Evolutionary conservation across 1,140 invertebrate species (phyloP).

Genomic region (Conopomorpha cramerella): DNA sequence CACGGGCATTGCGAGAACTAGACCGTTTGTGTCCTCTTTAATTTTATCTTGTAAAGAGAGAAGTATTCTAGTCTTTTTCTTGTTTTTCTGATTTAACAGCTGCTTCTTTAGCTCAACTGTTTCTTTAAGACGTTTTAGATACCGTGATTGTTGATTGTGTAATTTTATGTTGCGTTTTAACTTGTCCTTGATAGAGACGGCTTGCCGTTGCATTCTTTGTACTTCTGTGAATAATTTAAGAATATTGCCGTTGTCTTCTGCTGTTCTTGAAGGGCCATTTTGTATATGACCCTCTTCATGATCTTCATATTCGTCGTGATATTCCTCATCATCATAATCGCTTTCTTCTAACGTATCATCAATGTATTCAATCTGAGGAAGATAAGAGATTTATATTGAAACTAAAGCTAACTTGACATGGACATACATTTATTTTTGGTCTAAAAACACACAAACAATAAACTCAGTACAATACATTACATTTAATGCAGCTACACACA

Average conservation of each 20-base stretch:
- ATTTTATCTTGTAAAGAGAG: constrained; percentile 49
- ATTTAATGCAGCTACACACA: no score
- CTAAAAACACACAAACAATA: no score
- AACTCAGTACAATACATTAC: no score
- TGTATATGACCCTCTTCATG: constrained; percentile 8
- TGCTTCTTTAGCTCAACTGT: constrained; percentile 36
- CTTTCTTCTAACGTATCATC: constrained; percentile 23
- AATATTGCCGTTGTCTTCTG: constrained; percentile 23
- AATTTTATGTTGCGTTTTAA: constrained; percentile 30
- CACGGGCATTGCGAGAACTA: constrained; percentile 45
- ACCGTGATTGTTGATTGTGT: constrained; percentile 29
- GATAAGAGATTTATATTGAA: no score
- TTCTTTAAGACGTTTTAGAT: constrained; percentile 26
- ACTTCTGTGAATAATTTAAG: constrained; percentile 44
- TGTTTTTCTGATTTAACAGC: constrained; percentile 35
- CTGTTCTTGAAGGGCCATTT: constrained; percentile 6
- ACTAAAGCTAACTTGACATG: constrained; percentile 7
- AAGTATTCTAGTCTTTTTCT: constrained; percentile 39
- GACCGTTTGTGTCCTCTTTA: constrained; percentile 39
- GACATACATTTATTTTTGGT: constrained; percentile 1
- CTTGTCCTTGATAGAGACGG: constrained; percentile 26
- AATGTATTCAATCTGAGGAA: constrained; percentile 57
- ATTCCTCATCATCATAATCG: constrained; percentile 24
- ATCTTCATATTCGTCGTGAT: constrained; percentile 14
- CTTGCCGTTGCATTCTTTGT: constrained; percentile 38